These are phyloP conservation scores for Dipodomys ordii DNA, from an alignment of 2,113 vertebrate genomes.

Conservation along the genomic window DNA sequence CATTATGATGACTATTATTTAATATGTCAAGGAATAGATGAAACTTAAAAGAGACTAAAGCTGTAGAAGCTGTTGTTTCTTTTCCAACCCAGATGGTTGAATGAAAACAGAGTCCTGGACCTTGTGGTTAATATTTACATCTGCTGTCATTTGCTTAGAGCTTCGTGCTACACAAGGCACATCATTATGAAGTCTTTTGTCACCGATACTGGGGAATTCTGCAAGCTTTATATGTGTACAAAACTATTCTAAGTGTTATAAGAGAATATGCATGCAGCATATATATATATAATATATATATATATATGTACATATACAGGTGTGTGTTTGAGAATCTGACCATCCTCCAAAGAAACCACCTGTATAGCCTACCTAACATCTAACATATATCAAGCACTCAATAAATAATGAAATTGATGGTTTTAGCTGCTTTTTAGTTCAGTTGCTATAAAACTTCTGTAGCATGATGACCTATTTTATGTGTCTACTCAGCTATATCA, in stretches of 20 bases:
- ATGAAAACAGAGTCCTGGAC: not conserved
- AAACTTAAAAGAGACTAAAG: not conserved
- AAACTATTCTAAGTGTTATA: not conserved
- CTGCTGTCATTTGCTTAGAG: not conserved
- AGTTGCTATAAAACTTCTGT: not conserved
- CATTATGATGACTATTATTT: constrained; percentile 10
- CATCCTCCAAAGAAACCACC: not conserved
- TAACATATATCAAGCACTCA: not conserved
- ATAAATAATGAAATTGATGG: not conserved
- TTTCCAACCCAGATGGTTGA: not conserved
- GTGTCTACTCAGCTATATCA: not conserved
- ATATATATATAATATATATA: not conserved
- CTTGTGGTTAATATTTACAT: not conserved
- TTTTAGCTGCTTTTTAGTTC: not conserved
- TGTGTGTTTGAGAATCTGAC: not conserved
- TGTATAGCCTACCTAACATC: not conserved
- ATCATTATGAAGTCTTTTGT: constrained; percentile 10
- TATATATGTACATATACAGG: no score
- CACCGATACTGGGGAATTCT: not conserved
- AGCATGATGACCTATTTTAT: not conserved
- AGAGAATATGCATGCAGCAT: not conserved
- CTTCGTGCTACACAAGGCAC: not conserved
- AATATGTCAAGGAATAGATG: not conserved
- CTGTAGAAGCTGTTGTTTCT: not conserved
- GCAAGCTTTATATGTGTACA: not conserved